Base-by-base conservation (phyloP, 2,888 invertebrate genomes). In the Ochlodes sylvanus region DNA sequence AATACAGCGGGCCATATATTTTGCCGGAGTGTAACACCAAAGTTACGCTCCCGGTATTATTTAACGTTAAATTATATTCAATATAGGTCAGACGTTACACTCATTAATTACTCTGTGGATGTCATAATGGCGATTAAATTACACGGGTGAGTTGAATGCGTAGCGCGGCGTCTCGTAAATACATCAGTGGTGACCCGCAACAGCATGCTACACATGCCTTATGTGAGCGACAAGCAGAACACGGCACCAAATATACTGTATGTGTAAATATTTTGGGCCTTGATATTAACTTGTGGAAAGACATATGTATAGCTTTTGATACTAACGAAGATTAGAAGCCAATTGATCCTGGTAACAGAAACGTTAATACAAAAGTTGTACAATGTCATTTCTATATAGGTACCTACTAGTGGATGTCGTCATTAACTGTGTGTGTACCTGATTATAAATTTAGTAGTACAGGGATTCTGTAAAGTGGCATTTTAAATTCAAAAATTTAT, bases 51-150 rank as follows among this genome's bases (percentile, higher is more conserved):
- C 78, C 81, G 81, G 79, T 78, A 78, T 77, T 79, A 75, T 72
- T 74, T 71, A 73, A 74, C 70, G 69, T 73, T 71, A 74, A 76
- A 75, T 76, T 73, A 63, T 70, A 70, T 76, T 76, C 71, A 73
- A 77, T 76, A 73, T 75, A 75, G 77, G 77, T 77, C 75, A 74
- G 73, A 72, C 73, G 77, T 76, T 81, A 82, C 76, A 77, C 76
- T 81, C 82, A 84, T 87, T 86, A 84, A 85, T 85, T 85, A 83
- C 80, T 71, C 65, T 70, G 74, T 71, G 70, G 74, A 81, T 78
- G 80, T 85, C 81, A 87, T 86, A 86, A 85, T 85, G 77, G 80
- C 79, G 83, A 87, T 87, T 84, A 85, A 87, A 88, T 88, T 86
- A 83, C 82, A 81, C 80, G 86, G 83, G 79, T 80, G 84, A 81